Base-by-base conservation (phyloP, 1,140 invertebrate species). In the Aphelinus certus region DNA sequence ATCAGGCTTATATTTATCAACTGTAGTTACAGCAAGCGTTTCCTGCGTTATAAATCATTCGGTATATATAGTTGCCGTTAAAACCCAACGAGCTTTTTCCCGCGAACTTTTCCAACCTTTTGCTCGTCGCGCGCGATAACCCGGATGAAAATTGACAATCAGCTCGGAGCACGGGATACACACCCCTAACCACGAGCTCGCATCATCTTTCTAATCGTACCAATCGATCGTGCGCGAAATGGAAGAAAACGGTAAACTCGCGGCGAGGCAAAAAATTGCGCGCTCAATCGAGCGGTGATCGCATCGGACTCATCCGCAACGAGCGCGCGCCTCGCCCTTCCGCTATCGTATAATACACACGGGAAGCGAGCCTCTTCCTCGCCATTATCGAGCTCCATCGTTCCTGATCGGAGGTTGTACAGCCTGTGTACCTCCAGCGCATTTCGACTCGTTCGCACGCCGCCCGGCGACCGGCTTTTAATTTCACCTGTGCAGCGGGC, bases 361-460 rank as follows among this genome's bases (percentile, higher is more conserved):
- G 47, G 46, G 45, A 46, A 72, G 53, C 26, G 61, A 47, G 61
- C 45, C 61, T 64, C 60, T 57, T 64, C 61, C 43, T 71, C 48
- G 10, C 45, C 48, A 57, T 71, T 55, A 55, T 63, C 48, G 43
- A 49, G 56, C 26, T 48, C 7, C 7, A 62, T 63, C 69, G 7
- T 7, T 71, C 9, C 60, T 71, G 56, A 71, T 71, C 51, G 56
- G 51, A 46, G 60, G 48, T 71, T 71, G 63, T 58, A 71, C 3
- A 58, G 51, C 10, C 62, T 48, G 10, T 43, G 26, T 7, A 45
- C 48, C 46, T 61, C 26, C 26, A 26, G 26, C 26, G 26, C 26
- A 26, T 26, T 51, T 26, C 26, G 26, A 26, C 45, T 57, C 26
- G 47, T 61, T 70, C 49, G 46, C 60, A 42, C 10, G 60, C 4